Base-by-base conservation (phyloP, 92 coral and sea anemone genomes). In the Epizoanthus illoricatus region DNA sequence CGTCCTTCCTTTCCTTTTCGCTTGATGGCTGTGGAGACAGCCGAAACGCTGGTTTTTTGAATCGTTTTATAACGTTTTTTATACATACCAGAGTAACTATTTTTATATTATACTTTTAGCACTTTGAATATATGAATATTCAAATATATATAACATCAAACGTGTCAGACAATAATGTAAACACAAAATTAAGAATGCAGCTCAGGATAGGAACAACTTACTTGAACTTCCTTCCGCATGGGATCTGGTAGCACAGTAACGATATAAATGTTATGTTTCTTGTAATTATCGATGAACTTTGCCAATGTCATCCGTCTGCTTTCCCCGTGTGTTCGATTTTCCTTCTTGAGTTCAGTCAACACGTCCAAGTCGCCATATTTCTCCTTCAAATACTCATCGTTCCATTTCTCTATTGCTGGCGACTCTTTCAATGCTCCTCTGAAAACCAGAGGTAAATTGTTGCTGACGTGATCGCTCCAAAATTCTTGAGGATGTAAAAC, bases 221-320 rank as follows among this genome's bases (percentile, higher is more conserved):
- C 99, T 89, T 94, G 98, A 3, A 96, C 94, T 54, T 96, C 98
- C 73, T 88, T 84, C 69, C 98, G 84, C 99, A 96, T 96, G 0
- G 99, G 99, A 74, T 96, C 99, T 3, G 99, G 99, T 63, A 96
- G 82, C 8, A 96, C 95, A 0, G 99, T 96, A 39, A 96, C 99
- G 15, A 94, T 89, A 78, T 96, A 96, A 7, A 96, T 86, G 75
- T 93, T 92, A n/a, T 85, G 88, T 74, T 86, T 84, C 28, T 68
- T 65, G 66, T 96, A 96, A 43, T 61, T 63, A 52, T 94, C 93
- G 33, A 96, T 75, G 84, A 96, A 96, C 86, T 90, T 93, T 21
- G 90, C 85, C 28, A 96, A 75, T n/a, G 89, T 75, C 85, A 91
- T 63, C 2, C 99, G 84, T 18, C 85, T 70, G 2, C 88, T 90